Evolutionary conservation across 2,888 invertebrate genomes (phyloP), one percentile per base, ranked within the genome.

Genomic region (Psylliodes chrysocephalus): DNA sequence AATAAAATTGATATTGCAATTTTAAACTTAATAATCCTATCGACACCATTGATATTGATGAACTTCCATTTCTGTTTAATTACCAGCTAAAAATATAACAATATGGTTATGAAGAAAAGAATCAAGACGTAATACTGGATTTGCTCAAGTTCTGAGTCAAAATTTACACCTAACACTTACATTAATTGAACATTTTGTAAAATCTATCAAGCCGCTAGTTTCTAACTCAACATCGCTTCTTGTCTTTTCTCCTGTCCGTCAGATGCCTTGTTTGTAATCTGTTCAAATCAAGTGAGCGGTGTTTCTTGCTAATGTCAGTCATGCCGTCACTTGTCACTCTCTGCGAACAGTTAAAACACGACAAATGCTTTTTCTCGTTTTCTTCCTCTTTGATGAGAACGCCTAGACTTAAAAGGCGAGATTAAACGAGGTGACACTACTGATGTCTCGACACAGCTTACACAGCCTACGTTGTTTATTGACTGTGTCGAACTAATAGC

Each of bases 191-290:
- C 60, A 54, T 59, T 19, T n/a, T 42, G 46, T 33, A 22, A 56
- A 56, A 12, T 46, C 15, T 30, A 22, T 28, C 19, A 18, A 56
- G 42, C 14, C 17, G 47, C 47, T 35, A 40, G 54, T 60, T 64
- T 19, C 49, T 47, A 63, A 49, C 54, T 64, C 49, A 47, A 59
- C 53, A 59, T 54, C 42, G 55, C 44, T 64, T 55, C 53, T 64
- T 55, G 47, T 56, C 55, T 56, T 56, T 62, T 64, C 64, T 64
- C 22, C 51, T 55, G 64, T 64, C 49, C 70, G 73, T 75, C 74
- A 75, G 69, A 73, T 72, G 70, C 63, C 71, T 62, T 71, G 73
- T 74, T 72, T 70, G 72, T 73, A 75, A 75, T 74, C 73, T 73
- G 74, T 72, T 69, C 64, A 65, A 68, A 75, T 74, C 73, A 47